These are phyloP conservation scores for Elymnias hypermnestra DNA, from an alignment of 1,140 invertebrate genomes.

Conservation along the genomic window DNA sequence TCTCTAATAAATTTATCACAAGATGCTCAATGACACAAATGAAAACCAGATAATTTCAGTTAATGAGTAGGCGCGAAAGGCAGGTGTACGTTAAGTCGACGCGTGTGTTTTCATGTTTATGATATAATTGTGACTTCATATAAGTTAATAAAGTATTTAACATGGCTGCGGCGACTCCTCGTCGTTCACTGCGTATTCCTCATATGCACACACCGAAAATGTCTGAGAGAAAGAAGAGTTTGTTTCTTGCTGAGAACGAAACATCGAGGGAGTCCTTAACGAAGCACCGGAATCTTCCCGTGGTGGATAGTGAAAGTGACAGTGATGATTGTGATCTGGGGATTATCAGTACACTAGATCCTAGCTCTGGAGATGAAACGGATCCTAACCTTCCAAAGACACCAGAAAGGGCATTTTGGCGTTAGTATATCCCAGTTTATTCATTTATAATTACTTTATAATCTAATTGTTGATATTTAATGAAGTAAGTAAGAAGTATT, in stretches of 20 bases:
- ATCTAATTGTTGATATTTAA: no score
- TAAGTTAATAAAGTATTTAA: constrained; percentile 12
- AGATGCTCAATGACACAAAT: no score
- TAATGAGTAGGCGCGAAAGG: constrained; percentile 17
- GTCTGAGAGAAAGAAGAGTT: constrained; percentile 66
- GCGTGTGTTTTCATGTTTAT: constrained; percentile 15
- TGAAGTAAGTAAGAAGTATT: no score
- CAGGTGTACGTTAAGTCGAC: constrained; percentile 24
- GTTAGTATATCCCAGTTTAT: constrained; percentile 60
- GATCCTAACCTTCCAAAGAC: constrained; percentile 54
- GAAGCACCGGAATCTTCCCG: constrained; percentile 51
- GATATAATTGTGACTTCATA: constrained; percentile 4
- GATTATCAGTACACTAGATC: constrained; percentile 64
- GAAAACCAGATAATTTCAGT: no score
- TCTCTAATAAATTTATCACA: no score
- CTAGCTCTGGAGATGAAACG: constrained; percentile 61
- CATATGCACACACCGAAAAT: constrained; percentile 66
- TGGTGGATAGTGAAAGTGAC: constrained; percentile 65
- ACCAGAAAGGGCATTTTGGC: constrained; percentile 48
- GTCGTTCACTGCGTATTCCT: constrained; percentile 48
- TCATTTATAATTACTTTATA: no score
- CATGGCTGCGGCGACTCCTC: constrained; percentile 62
- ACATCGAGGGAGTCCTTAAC: constrained; percentile 46
- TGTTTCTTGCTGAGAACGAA: constrained; percentile 48
- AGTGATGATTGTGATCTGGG: constrained; percentile 65